Evolutionary conservation across 2,888 invertebrate species (phyloP).

Genomic region (Halictus quadricinctus): DNA sequence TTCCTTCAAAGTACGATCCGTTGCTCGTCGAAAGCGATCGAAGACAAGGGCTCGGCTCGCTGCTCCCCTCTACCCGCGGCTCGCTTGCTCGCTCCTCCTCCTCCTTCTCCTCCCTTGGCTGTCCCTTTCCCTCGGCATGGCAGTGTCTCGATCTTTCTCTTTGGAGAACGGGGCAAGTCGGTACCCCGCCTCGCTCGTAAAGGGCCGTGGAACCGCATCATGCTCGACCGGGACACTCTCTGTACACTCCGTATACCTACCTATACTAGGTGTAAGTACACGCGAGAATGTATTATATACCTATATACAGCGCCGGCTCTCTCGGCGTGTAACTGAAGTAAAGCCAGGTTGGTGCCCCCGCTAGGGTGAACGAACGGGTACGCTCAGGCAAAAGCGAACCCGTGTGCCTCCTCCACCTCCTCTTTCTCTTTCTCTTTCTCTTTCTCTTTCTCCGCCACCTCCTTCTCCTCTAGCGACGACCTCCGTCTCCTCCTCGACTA

Average conservation of each 20-base stretch:
- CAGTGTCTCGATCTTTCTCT: conserved; percentile 59
- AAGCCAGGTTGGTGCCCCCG: conserved; percentile 83
- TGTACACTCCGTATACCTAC: conserved; percentile 74
- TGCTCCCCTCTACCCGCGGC: conserved; percentile 21
- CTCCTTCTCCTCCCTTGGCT: conserved; percentile 29
- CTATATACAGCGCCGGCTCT: conserved; percentile 71
- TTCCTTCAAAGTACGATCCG: conserved; percentile 57
- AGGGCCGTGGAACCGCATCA: conserved; percentile 74
- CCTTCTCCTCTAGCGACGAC: conserved; percentile 61
- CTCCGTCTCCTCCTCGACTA: conserved; percentile 59
- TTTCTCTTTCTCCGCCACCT: conserved; percentile 63
- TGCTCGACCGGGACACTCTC: conserved; percentile 76
- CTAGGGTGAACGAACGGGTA: conserved; percentile 82
- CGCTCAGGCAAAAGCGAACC: conserved; percentile 79
- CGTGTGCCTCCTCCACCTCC: conserved; percentile 77
- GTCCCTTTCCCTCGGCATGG: conserved; percentile 45
- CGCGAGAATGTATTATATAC: conserved; percentile 72
- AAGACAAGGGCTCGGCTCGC: conserved; percentile 60
- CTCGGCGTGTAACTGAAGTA: conserved; percentile 80
- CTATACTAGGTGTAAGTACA: conserved; percentile 76
- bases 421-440: conserved; percentile 71
- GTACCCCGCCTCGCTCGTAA: conserved; percentile 67
- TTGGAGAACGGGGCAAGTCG: conserved; percentile 70
- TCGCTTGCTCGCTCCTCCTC: conserved; percentile 24
- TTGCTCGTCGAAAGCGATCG: conserved; percentile 63